These are phyloP conservation scores for Thumatha senex DNA, from an alignment of 2,888 invertebrate species.

Conservation along the genomic window DNA sequence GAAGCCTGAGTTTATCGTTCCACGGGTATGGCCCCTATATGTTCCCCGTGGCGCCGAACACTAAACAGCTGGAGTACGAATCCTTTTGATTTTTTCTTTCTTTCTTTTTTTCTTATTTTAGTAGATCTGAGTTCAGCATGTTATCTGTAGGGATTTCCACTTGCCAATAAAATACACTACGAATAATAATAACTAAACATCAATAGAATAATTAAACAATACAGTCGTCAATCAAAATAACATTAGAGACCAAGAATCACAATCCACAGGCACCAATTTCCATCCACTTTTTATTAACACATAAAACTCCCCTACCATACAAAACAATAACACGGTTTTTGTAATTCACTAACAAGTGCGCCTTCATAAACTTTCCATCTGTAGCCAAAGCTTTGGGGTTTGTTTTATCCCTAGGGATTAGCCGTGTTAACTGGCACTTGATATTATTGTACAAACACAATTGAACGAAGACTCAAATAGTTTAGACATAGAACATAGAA, in stretches of 20 bases:
- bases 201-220: slow-evolving; percentile 46
- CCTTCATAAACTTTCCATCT: slow-evolving; percentile 76
- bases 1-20: no score
- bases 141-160: no score
- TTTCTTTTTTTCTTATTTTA: no score
- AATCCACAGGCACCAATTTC: slow-evolving; percentile 53
- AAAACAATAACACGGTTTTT: slow-evolving; percentile 78
- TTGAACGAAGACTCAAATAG: slow-evolving; percentile 28
- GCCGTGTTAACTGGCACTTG: slow-evolving; percentile 65
- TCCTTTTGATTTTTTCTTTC: no score
- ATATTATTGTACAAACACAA: slow-evolving; percentile 50
- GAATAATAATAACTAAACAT: not conserved
- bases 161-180: no score
- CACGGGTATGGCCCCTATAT: no score
- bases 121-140: no score
- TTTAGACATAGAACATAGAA: slow-evolving; percentile 25
- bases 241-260: slow-evolving; percentile 35
- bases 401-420: slow-evolving; percentile 62
- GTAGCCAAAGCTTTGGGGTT: slow-evolving; percentile 75
- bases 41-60: no score
- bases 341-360: slow-evolving; percentile 78
- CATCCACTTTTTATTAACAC: slow-evolving; percentile 75
- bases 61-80: no score
- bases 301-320: slow-evolving; percentile 67
- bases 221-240: slow-evolving; percentile 52